These are phyloP conservation scores for Phoebastria nigripes DNA, from an alignment of 2,797 vertebrate species.

Conservation along the genomic window DNA sequence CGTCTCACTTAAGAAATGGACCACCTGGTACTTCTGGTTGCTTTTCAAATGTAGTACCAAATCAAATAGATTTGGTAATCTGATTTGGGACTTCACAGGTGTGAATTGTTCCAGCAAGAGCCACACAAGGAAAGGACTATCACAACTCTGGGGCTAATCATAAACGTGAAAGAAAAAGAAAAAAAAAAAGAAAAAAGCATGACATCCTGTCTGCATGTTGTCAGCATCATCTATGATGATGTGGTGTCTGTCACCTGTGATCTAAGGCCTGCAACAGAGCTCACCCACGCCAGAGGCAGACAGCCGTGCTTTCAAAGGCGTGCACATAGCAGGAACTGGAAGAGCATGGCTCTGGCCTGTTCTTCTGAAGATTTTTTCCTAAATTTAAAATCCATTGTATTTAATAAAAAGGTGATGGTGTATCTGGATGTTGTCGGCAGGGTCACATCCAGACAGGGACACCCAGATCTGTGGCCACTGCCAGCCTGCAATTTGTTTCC, in stretches of 20 bases:
- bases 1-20: neutral
- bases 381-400: neutral
- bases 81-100: neutral
- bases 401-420: neutral
- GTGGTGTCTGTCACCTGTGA: neutral
- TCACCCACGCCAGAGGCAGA: neutral
- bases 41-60: neutral
- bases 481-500: neutral
- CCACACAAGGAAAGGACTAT: neutral
- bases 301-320: neutral
- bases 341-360: neutral
- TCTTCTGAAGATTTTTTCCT: neutral
- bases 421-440: neutral
- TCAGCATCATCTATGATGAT: neutral
- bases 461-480: neutral
- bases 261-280: neutral
- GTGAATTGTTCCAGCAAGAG: neutral
- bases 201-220: neutral
- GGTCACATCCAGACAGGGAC: neutral
- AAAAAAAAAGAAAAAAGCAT: neutral
- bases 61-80: neutral
- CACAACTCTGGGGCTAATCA: neutral
- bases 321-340: neutral
- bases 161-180: neutral
- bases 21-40: slow-evolving; percentile 11